Percentiles rank a stretch among this genome's conserved stretches.
Evolutionary conservation across 2,113 vertebrate species (phyloP).

Genomic region (Steatornis caripensis): DNA sequence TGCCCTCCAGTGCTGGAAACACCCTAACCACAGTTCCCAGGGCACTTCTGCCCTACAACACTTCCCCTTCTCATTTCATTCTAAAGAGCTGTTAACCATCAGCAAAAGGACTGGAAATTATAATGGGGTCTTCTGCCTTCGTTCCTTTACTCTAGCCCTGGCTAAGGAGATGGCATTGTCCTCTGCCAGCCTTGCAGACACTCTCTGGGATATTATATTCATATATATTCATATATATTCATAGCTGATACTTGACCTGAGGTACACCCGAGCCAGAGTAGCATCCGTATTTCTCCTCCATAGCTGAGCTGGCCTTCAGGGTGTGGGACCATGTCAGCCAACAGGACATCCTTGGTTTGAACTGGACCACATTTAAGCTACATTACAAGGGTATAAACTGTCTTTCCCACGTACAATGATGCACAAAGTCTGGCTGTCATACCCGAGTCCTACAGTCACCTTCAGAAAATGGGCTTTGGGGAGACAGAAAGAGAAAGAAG

Average conservation of each 20-base stretch:
- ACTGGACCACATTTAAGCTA: neutral
- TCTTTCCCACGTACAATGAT: rapidly evolving
- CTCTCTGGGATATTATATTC: neutral
- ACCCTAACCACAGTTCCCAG: neutral
- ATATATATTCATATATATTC: too few relatives aligned
- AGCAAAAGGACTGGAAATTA: neutral
- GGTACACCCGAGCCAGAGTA: neutral
- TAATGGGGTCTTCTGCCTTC: neutral
- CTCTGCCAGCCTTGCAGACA: neutral
- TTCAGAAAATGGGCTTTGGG: neutral
- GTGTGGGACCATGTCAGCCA: neutral
- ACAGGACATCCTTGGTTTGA: neutral
- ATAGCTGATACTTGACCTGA: neutral
- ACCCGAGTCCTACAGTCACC: neutral
- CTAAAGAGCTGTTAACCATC: rapidly evolving
- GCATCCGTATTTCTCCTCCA: rapidly evolving
- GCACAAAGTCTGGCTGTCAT: neutral
- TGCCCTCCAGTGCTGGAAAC: neutral
- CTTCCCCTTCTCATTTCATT: neutral
- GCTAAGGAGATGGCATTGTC: neutral
- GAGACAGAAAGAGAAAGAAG: neutral
- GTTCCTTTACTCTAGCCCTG: neutral
- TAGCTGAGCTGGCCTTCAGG: neutral
- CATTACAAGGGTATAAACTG: neutral
- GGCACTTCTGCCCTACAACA: neutral